Base-by-base conservation (phyloP, 2,888 invertebrate species). In the Melitaea athalia region DNA sequence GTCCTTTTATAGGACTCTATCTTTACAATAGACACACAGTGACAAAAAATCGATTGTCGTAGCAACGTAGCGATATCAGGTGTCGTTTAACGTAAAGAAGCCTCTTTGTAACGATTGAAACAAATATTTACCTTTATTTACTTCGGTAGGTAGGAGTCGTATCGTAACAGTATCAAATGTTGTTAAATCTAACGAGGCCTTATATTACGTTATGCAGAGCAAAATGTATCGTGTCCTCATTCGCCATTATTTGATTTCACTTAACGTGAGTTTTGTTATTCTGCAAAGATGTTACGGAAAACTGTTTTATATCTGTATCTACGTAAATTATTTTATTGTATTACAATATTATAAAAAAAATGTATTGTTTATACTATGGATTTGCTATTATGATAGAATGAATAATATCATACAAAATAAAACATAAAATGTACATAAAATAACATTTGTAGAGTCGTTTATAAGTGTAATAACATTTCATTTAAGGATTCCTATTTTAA, bases 161-260 rank as follows among this genome's bases (percentile, higher is more conserved):
- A 15, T 52, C 24, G 24, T 24, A 31, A 31, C 31, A 12, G 10
- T 62, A 52, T 52, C 17, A 53, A 43, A 63, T 14, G 5, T 64
- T 43, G 64, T 50, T n/a, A 2, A 11, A 12, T 50, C 11, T 64
- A 64, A 64, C 50, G 3, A n/a, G 10, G 24, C n/a, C 8, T 50
- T 12, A n/a, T 59, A 31, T 24, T 33, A 50, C 24, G 49, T 59
- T 42, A 42, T n/a, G 50, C 42, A 43, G 59, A 50, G 6, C 24
- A 24, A 12, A 63, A 52, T 24, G 59, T 50, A 50, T 50, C 42
- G 38, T 24, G 42, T 50, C 33, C 59, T 42, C 43, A 50, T 65
- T 59, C n/a, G 17, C 59, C 53, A 31, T 50, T 65, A 59, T 65
- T 59, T 59, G 43, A 65, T 65, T 52, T 65, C 64, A 65, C 50